phyloP scores from a whole-genome alignment of 64 coral and sea anemone genomes.

The Pachyseris speciosa region DNA sequence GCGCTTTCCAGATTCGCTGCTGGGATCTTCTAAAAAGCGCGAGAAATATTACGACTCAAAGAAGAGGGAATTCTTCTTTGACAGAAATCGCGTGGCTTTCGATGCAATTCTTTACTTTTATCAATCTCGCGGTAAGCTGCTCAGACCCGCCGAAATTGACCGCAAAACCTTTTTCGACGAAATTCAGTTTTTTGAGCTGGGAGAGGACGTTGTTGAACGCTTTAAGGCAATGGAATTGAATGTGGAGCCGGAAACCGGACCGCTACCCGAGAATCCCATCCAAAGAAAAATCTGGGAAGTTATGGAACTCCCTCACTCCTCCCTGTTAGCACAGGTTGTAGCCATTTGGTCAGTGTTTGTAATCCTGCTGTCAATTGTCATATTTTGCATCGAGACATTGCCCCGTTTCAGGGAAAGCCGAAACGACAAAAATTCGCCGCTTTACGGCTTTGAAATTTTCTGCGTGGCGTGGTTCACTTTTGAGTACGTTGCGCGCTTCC shows the following conservation, averaged over 20 bases:
- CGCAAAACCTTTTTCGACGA: constrained; percentile 54
- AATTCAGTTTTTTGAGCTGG: constrained; percentile 72
- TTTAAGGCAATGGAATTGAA: constrained; percentile 37
- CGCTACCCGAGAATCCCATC: constrained; percentile 67
- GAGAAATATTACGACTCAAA: constrained; percentile 61
- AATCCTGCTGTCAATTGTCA: constrained; percentile 86
- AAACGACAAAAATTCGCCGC: constrained; percentile 29
- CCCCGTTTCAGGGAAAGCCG: constrained; percentile 57
- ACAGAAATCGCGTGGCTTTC: constrained; percentile 73
- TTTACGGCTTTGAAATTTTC: constrained; percentile 68
- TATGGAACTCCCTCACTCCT: constrained; percentile 76
- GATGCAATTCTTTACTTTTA: constrained; percentile 76
- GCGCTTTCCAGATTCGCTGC: constrained; percentile 64
- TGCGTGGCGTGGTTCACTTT: constrained; percentile 74
- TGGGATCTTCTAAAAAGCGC: constrained; percentile 64
- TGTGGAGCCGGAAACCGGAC: constrained; percentile 4
- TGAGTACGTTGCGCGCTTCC: constrained; percentile 54
- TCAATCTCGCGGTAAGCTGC: constrained; percentile 66
- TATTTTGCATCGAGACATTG: constrained; percentile 91
- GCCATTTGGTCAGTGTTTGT: constrained; percentile 84
- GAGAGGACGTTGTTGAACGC: constrained; percentile 52
- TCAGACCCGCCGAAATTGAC: constrained; percentile 64
- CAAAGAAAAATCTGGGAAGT: constrained; percentile 84
- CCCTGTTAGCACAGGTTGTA: constrained; percentile 62
- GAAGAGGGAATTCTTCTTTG: constrained; percentile 73